These are phyloP conservation scores for Drosophila ironensis DNA, from an alignment of 1,140 invertebrate species.

Conservation along the genomic window DNA sequence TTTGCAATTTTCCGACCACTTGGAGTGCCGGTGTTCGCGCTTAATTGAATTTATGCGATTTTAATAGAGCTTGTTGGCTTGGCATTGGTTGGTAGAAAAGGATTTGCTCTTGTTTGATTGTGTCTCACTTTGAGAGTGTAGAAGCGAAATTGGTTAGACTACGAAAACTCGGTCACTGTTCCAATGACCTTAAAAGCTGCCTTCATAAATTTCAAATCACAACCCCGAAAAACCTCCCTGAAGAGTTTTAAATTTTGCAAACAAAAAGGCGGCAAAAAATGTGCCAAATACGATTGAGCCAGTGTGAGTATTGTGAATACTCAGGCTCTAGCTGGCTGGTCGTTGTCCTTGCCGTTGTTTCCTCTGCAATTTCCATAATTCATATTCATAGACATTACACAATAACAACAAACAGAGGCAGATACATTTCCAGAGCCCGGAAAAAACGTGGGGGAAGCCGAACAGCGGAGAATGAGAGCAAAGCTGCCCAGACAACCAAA, in stretches of 20 bases:
- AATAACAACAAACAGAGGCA: constrained; percentile 21
- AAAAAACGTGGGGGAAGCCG: not conserved
- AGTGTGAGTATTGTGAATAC: constrained; percentile 28
- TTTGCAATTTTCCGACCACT: constrained; percentile 28
- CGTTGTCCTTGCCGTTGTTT: constrained; percentile 62
- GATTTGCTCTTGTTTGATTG: no score
- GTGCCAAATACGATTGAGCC: constrained; percentile 35
- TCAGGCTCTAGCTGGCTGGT: constrained; percentile 25
- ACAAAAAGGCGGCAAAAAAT: constrained; percentile 32
- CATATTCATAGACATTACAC: constrained; percentile 75
- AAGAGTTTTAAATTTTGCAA: constrained; percentile 37
- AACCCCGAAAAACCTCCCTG: constrained; percentile 12
- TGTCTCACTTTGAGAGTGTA: no score
- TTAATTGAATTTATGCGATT: constrained; percentile 64
- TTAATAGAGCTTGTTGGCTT: constrained; percentile 13
- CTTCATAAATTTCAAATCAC: no score
- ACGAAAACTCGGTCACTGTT: constrained; percentile 55
- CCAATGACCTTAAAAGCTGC: constrained; percentile 47
- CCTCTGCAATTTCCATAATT: constrained; percentile 78
- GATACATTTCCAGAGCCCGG: not conserved
- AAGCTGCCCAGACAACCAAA: constrained; percentile 60
- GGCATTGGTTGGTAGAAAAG: not conserved
- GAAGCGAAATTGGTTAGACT: no score
- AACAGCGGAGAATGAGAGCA: constrained; percentile 13
- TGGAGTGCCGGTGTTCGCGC: constrained; percentile 2